phyloP scores from a whole-genome alignment of 2,888 invertebrate genomes.

The Onthophagus sagittarius region DNA sequence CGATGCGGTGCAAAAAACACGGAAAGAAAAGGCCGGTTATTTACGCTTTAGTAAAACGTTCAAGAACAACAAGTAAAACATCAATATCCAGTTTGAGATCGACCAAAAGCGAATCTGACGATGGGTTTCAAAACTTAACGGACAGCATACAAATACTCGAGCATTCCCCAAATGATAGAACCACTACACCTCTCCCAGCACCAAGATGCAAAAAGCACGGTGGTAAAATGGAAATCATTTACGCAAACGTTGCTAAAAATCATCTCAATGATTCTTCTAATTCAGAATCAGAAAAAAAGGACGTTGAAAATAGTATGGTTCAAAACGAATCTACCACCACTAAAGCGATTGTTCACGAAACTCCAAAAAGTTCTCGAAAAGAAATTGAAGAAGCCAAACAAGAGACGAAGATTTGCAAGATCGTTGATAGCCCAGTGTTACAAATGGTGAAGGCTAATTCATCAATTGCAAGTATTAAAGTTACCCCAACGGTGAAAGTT shows the following conservation, averaged over 20 bases:
- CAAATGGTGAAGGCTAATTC: conserved; percentile 16
- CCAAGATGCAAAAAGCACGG: conserved; percentile 49
- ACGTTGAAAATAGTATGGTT: conserved; percentile 36
- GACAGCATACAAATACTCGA: conserved; percentile 66
- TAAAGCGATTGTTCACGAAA: conserved; percentile 39
- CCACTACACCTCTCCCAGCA: conserved; percentile 53
- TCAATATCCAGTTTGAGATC: conserved; percentile 20
- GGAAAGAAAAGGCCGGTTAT: conserved; percentile 44
- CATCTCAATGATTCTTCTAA: neutral
- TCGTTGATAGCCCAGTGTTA: neutral
- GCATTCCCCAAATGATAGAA: conserved; percentile 44
- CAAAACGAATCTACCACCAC: conserved; percentile 34
- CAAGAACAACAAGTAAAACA: neutral
- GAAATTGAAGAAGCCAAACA: conserved; percentile 1
- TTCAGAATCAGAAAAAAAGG: conserved; percentile 20
- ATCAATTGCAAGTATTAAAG: conserved; percentile 37
- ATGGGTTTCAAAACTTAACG: conserved; percentile 59
- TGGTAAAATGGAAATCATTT: conserved; percentile 35
- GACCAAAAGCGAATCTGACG: conserved; percentile 40
- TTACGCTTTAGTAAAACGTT: conserved; percentile 41
- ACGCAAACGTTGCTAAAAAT: conserved; percentile 30
- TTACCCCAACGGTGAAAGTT: conserved; percentile 53
- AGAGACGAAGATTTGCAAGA: conserved; percentile 1
- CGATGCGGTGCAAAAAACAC: conserved; percentile 48
- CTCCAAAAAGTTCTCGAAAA: conserved; percentile 1